Conservation (phyloP, 2,797 vertebrate genomes). For the Onychomys torridus region DNA sequence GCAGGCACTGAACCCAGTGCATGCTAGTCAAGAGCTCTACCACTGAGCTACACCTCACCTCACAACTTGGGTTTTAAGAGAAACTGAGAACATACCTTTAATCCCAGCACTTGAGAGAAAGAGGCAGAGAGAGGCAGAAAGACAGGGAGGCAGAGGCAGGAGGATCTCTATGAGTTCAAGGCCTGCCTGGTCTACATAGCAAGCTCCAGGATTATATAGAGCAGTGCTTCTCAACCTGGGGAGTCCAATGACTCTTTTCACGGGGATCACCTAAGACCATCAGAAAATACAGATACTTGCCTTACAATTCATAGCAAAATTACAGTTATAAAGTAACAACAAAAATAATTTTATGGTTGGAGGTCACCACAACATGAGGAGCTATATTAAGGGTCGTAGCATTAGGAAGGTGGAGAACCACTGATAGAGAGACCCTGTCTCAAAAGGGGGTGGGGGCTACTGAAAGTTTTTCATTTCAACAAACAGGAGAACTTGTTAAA, state of each 20-base stretch:
- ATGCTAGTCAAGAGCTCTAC: neutral
- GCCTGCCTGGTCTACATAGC: neutral
- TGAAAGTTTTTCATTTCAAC: slow-evolving; percentile 15
- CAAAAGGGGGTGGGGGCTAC: no score
- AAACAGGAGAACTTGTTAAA: neutral
- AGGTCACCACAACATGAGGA: neutral
- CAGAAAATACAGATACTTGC: neutral
- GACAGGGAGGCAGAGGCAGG: neutral
- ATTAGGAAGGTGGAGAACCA: neutral
- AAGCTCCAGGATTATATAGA: neutral
- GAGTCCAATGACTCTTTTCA: neutral
- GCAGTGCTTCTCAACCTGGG: neutral
- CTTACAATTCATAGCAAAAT: neutral
- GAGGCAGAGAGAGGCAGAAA: neutral
- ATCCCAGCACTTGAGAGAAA: neutral
- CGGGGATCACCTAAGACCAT: neutral
- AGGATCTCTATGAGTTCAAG: neutral
- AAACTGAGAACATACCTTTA: neutral
- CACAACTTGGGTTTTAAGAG: neutral
- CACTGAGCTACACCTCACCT: neutral
- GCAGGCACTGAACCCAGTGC: neutral
- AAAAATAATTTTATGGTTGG: neutral
- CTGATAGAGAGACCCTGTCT: neutral
- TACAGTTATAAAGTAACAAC: neutral
- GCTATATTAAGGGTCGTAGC: neutral